phyloP scores from a whole-genome alignment of 2,888 invertebrate genomes.

The Pheosia tremula region DNA sequence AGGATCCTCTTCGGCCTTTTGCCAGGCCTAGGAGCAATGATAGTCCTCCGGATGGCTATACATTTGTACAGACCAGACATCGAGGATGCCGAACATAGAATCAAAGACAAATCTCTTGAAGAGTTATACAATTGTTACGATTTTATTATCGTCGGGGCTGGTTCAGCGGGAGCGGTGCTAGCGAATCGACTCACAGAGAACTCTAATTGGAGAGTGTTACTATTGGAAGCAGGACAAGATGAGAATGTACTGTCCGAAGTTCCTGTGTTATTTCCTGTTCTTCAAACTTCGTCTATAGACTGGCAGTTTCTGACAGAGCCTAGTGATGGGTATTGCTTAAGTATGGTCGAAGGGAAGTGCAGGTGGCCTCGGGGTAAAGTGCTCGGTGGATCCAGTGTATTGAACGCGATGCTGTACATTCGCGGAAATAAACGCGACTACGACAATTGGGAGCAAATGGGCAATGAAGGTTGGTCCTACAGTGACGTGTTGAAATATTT shows the following conservation, averaged over 20 bases:
- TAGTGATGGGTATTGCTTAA: conserved; percentile 87
- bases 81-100: conserved; percentile 86
- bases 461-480: conserved; percentile 92
- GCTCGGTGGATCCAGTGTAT: conserved; percentile 91
- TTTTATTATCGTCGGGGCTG: conserved; percentile 92
- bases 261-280: conserved; percentile 88
- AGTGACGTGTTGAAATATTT: conserved; percentile 90
- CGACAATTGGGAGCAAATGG: conserved; percentile 92
- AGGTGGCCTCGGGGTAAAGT: conserved; percentile 93
- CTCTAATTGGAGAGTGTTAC: conserved; percentile 87
- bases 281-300: conserved; percentile 90
- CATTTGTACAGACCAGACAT: conserved; percentile 88
- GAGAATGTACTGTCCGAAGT: conserved; percentile 89
- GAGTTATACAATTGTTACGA: conserved; percentile 87
- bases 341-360: conserved; percentile 86
- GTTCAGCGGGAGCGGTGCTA: conserved; percentile 92
- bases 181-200: conserved; percentile 92
- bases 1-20: conserved; percentile 87
- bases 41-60: conserved; percentile 87
- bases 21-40: conserved; percentile 86
- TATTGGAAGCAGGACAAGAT: conserved; percentile 92
- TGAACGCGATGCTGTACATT: conserved; percentile 96
- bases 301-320: conserved; percentile 93
- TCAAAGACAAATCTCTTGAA: conserved; percentile 80
- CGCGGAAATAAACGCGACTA: conserved; percentile 94